phyloP scores from a whole-genome alignment of 2,113 vertebrate genomes.

The Hylia prasina region DNA sequence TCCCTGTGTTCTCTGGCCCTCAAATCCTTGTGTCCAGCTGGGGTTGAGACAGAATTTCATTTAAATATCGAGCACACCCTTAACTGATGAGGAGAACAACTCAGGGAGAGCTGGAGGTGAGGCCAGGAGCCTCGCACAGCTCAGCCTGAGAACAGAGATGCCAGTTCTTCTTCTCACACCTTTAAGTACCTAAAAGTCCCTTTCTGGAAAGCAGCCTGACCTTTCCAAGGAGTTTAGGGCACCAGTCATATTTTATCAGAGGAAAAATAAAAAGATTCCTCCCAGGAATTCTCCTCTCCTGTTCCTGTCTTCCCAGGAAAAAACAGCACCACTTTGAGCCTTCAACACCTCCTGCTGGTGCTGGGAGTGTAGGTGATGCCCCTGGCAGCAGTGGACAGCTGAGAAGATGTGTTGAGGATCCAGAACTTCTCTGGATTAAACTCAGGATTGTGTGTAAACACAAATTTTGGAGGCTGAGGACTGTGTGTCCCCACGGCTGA shows the following conservation, averaged over 20 bases:
- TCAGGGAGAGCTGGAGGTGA: not conserved
- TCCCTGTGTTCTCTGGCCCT: not conserved
- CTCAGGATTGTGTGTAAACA: not conserved
- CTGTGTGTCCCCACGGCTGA: not conserved
- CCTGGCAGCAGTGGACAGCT: not conserved
- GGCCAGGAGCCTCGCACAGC: not conserved
- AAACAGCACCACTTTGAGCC: not conserved
- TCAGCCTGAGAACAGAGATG: not conserved
- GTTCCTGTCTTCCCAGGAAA: not conserved
- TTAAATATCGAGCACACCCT: not conserved
- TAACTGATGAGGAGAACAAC: not conserved
- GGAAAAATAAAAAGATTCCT: not conserved
- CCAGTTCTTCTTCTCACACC: not conserved
- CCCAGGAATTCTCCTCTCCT: not conserved
- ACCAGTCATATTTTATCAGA: not conserved
- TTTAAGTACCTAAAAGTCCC: not conserved
- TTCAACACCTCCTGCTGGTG: not conserved
- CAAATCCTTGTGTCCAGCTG: not conserved
- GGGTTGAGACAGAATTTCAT: not conserved
- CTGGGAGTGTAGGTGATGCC: not conserved
- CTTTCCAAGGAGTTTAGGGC: not conserved
- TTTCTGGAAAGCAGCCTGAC: not conserved
- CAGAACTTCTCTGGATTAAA: not conserved
- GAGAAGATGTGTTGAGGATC: not conserved
- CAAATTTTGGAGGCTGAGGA: not conserved